Percentiles rank a stretch among this genome's conserved stretches.
Conservation (phyloP, 2,797 vertebrate genomes). For the Vespertilio murinus region DNA sequence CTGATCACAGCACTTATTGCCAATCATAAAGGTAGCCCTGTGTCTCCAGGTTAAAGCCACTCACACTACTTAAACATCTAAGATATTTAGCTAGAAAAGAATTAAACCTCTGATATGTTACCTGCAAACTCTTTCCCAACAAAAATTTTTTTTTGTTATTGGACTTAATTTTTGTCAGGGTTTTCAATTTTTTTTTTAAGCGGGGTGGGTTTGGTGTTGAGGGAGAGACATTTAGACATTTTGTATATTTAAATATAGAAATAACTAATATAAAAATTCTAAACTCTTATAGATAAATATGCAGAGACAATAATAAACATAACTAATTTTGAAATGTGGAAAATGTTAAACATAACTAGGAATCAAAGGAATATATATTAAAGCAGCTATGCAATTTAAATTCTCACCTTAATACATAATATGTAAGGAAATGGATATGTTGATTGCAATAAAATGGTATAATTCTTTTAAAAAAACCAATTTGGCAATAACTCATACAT, state of each 20-base stretch:
- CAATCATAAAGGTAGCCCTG: not conserved
- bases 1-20: not conserved
- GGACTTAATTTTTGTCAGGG: not conserved
- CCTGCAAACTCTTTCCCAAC: not conserved
- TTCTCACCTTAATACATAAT: constrained; percentile 1
- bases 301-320: not conserved
- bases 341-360: not conserved
- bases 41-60: not conserved
- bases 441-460: not conserved
- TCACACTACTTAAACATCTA: not conserved
- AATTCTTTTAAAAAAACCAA: not conserved
- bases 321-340: constrained; percentile 8
- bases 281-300: not conserved
- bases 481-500: not conserved
- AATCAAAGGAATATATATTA: constrained; percentile 18
- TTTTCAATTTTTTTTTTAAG: not conserved
- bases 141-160: not conserved
- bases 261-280: not conserved
- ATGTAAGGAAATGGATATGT: not conserved
- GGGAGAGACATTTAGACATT: not conserved
- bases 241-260: not conserved
- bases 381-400: not conserved
- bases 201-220: not conserved
- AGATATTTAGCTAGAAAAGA: not conserved
- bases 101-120: not conserved